Evolutionary conservation across 2,797 vertebrate species (phyloP), one percentile per base, ranked within the genome.

Genomic region (Decapterus maruadsi): DNA sequence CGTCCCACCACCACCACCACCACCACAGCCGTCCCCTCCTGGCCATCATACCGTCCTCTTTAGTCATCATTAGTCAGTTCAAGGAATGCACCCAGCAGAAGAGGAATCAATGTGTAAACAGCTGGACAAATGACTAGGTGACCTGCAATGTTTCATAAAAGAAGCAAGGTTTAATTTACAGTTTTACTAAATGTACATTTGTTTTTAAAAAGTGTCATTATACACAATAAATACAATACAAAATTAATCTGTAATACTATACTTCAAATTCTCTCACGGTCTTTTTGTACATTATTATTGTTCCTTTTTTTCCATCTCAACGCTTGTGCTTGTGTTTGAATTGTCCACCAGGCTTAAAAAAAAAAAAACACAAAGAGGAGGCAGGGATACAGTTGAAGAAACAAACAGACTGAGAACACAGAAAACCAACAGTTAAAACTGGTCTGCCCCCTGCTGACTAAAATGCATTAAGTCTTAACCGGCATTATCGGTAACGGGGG

Each of bases 151-250:
- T 87, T 96, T 96, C 96, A 94, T 96, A 97, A 97, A 97, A 98
- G 96, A 97, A 97, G 96, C 93, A 90, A 94, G 91, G 94, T 97
- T 98, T 98, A 98, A 98, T 98, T 98, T 98, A 98, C 97, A 97
- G 95, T 96, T 97, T 97, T 97, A 97, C 96, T 97, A 98, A 97
- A 97, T 97, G 97, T 98, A 98, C 97, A 98, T 97, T 96, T 96
- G 95, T 95, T 97, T 96, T 93, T 96, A 97, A 97, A 98, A 98
- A 96, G 96, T 95, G 93, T 97, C 94, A 96, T 97, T 97, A 97
- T 98, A 96, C 97, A 98, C 97, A 98, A 98, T 98, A 98, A 98
- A 98, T 98, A 98, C 97, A 97, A 97, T 98, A 98, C 97, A 98
- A 98, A 97, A 97, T 97, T 97, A 97, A 97, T 97, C 95, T 96